Base-by-base conservation (phyloP, 2,888 invertebrate species). In the Sinotaia quadrata region DNA sequence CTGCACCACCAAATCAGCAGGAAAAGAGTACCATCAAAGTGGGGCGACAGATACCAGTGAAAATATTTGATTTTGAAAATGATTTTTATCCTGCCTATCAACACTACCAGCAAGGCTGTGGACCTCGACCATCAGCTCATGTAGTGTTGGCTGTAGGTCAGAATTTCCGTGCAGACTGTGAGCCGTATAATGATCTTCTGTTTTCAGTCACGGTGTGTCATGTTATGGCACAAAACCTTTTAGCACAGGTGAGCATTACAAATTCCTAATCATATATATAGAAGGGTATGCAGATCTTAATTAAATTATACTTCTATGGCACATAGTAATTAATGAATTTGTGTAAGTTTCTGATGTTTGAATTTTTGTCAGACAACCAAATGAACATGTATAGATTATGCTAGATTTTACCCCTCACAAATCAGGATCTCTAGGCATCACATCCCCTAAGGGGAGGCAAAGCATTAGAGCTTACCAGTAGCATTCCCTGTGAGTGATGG, bases 121-220 rank as follows among this genome's bases (percentile, higher is more conserved):
- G 75, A 0, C 67, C 75, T 3, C 73, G 72, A 41, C 82, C 82
- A 1, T 68, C 70, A 8, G 69, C 77, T 4, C 73, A 80, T 41
- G 74, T 81, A n/a, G 36, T 76, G 15, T 60, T 82, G 18, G 74
- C 77, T 12, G 77, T 82, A 62, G 82, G 82, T n/a, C 82, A 82
- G 51, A 72, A 75, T 65, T 79, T 78, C 69, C 68, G 67, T 12
- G 33, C 63, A 21, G 68, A 72, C 7, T 69, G 52, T 2, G 71
- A 74, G 21, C 71, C 75, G 10, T 56, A 74, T 21, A 69, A 67
- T 18, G 74, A 76, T 34, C 65, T 79, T 1, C 67, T 82, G 2
- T 47, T 82, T 12, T 80, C 81, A 0, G 77, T 76, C 7, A 73
- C 74, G 2, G 72, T 82, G 0, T 72, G 71, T 4, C 78, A 78